Evolutionary conservation across 2,888 invertebrate species (phyloP), one percentile per base, ranked within the genome.

Genomic region (Deilephila elpenor): DNA sequence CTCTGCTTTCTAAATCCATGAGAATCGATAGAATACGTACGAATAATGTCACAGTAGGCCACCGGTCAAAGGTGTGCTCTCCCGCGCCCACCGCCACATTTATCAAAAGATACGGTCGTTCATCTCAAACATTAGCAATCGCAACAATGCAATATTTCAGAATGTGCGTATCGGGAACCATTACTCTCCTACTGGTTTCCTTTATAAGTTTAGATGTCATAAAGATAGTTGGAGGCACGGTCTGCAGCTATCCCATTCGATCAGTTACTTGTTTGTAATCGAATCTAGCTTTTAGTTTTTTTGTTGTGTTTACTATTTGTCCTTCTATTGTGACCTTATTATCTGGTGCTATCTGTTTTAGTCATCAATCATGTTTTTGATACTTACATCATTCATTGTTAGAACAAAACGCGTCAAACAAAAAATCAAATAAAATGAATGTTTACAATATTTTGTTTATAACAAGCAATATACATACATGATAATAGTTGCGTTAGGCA

Each of bases 181-280:
- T 93, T 89, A 91, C 87, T 92, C 92, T 91, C 89, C 86, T 71
- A 83, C 80, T 86, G 89, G 89, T 91, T 91, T 90, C 90, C 91
- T 91, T 91, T 91, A 91, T 89, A 90, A 88, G 90, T 88, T 88
- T 84, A 87, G 92, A 92, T 91, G 90, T 90, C 87, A 91, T 92
- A 91, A 91, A 93, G 92, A 91, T 92, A 91, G 84, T 82, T 83
- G 84, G 82, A 78, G 84, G 85, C 86, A 86, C 83, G 87, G 84
- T 83, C 82, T 83, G 85, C 83, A 83, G 87, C 86, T 90, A 90
- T 90, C 89, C 83, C 76, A 74, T 81, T 83, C 86, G 88, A 92
- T 91, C 90, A 86, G 85, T 89, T 88, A 88, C 89, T 87, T 89
- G 88, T 88, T 86, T 79, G 82, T 83, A 88, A 88, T 88, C 86